Evolutionary conservation across 1,140 invertebrate species (phyloP), one percentile per base, ranked within the genome.

Genomic region (Acromyrmex heyeri): DNA sequence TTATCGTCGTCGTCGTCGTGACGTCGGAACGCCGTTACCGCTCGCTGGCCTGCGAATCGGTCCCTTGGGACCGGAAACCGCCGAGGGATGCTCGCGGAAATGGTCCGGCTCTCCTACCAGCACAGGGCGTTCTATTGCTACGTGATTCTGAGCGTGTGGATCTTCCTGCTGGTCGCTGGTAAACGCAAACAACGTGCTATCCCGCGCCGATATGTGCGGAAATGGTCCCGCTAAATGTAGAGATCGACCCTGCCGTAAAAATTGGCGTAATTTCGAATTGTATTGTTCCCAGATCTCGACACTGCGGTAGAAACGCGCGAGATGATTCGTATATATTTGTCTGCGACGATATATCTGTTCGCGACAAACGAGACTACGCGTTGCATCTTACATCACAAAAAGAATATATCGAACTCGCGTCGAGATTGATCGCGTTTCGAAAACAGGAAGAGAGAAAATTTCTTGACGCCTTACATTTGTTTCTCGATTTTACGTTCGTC

Each of bases 91-190:
- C 92, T 96, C 82, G 93, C 95, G 87, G 96, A 96, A 94, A 96
- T 97, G 93, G 96, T 97, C 93, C 96, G 97, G 89, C 95, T 97
- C 88, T 97, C 96, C 10, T 96, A 97, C 86, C 97, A 97, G 91
- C 97, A 97, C 92, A 95, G 97, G 90, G 97, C 97, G 55, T 96
- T 97, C 90, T 97, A 97, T 91, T 98, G 97, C 94, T 98, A 98
- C 93, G 92, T 97, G 79, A 96, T 97, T 44, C 96, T 98, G 93
- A 97, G 97, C 93, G 91, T 97, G 61, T 98, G 97, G 97, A 97
- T 98, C 88, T 97, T 97, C 92, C 95, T 98, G 59, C 94, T 98
- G 2, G 96, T 98, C 65, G 97, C 97, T 85, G 97, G 97, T 96
- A 92, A 93, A 76, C n/a, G 50, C 16, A 70, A 53, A n/a, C 62